phyloP scores from a whole-genome alignment of 2,113 vertebrate species.

The Datnioides undecimradiatus region DNA sequence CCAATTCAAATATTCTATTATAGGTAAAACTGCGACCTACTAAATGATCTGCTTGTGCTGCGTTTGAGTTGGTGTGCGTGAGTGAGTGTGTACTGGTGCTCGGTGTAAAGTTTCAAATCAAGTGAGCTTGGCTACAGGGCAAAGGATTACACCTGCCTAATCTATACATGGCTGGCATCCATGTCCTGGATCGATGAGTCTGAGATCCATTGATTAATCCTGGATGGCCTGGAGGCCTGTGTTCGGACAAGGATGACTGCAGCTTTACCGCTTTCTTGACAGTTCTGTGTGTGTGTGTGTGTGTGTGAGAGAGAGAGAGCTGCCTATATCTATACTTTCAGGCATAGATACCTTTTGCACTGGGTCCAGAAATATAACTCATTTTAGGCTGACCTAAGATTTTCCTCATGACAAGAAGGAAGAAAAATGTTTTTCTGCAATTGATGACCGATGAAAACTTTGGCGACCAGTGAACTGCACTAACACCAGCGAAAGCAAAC shows the following conservation, averaged over 20 bases:
- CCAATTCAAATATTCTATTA: conserved; percentile 9
- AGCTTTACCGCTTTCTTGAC: conserved; percentile 24
- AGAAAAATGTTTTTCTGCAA: too few relatives aligned
- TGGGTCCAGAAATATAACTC: not conserved
- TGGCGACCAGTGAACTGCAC: conserved; percentile 2
- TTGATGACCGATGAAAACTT: too few relatives aligned
- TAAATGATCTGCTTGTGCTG: not conserved
- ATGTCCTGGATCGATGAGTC: conserved; percentile 62
- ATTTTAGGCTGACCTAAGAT: too few relatives aligned
- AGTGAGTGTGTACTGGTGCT: not conserved
- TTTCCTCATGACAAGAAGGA: too few relatives aligned
- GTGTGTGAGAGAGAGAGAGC: not conserved
- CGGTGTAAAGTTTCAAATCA: conserved; percentile 37
- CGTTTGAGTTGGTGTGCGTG: not conserved
- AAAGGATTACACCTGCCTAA: conserved; percentile 49
- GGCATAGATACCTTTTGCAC: not conserved
- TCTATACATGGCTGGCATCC: conserved; percentile 70
- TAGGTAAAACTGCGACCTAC: not conserved
- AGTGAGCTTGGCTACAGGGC: conserved; percentile 35
- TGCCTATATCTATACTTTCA: not conserved
- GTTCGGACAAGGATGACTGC: conserved; percentile 13
- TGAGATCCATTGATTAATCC: conserved; percentile 73
- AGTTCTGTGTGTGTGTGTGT: conserved; percentile 1
- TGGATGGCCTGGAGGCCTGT: conserved; percentile 48
- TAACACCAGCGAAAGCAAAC: not conserved